These are phyloP conservation scores for Danio aesculapii DNA, from an alignment of 2,797 vertebrate genomes.

Conservation along the genomic window DNA sequence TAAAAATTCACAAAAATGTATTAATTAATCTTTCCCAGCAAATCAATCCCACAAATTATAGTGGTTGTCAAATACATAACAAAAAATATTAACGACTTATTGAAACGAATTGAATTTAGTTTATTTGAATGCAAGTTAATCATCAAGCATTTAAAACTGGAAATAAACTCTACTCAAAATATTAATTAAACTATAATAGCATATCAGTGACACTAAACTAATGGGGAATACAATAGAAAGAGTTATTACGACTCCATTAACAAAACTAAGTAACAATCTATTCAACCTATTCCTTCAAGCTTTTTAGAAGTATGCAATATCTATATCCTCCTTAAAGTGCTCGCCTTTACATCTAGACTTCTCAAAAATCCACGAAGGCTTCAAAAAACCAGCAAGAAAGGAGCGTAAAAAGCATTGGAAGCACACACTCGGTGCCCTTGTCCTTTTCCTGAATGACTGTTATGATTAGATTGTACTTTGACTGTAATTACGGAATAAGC, in stretches of 20 bases:
- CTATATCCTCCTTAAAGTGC: background rate
- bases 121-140: too few relatives aligned
- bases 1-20: background rate
- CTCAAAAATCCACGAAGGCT: background rate
- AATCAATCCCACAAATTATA: too few relatives aligned
- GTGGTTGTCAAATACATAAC: too few relatives aligned
- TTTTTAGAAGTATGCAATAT: background rate
- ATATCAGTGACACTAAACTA: too few relatives aligned
- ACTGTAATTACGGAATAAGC: slow-evolving; percentile 83
- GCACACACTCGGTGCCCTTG: slow-evolving; percentile 75
- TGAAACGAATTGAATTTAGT: too few relatives aligned
- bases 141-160: too few relatives aligned
- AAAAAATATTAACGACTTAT: too few relatives aligned
- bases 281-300: background rate
- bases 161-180: slow-evolving; percentile 47
- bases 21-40: slow-evolving; percentile 26
- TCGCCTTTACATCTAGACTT: slow-evolving; percentile 5
- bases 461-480: slow-evolving; percentile 85
- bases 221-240: too few relatives aligned
- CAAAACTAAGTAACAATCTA: background rate
- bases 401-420: slow-evolving; percentile 80
- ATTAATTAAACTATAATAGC: slow-evolving; percentile 85
- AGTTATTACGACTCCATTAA: background rate
- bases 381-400: slow-evolving; percentile 67
- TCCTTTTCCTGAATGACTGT: slow-evolving; percentile 76